A percentile compares a stretch with the other conserved stretches of the same genome.
Conservation (phyloP, 2,113 vertebrate species). For the Sylvia atricapilla region DNA sequence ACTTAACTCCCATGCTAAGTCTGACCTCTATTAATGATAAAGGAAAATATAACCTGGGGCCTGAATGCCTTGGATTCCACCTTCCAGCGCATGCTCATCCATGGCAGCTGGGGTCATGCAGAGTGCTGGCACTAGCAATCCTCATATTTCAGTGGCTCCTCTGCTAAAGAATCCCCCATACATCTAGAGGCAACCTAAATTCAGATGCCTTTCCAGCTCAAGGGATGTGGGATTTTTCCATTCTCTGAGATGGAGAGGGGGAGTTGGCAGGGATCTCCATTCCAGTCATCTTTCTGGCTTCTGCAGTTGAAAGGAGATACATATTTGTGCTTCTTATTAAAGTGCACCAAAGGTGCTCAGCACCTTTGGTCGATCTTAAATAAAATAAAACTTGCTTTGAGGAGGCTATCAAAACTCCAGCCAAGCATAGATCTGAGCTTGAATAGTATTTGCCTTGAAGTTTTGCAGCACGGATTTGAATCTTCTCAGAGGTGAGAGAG, state of each 20-base stretch:
- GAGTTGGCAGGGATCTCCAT: neutral
- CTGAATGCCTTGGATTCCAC: neutral
- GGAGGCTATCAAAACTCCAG: neutral
- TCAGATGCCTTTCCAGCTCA: accelerated
- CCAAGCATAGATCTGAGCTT: neutral
- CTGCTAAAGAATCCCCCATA: neutral
- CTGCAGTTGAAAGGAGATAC: neutral
- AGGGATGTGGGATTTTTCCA: neutral
- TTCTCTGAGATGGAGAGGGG: neutral
- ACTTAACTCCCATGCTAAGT: neutral
- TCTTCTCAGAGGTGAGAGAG: neutral
- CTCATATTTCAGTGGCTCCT: neutral
- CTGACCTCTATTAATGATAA: neutral
- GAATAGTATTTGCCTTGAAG: neutral
- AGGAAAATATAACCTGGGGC: neutral
- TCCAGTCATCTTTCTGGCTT: neutral
- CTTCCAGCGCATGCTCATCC: neutral
- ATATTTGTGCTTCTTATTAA: neutral
- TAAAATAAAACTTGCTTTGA: neutral
- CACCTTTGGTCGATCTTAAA: neutral
- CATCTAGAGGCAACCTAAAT: neutral
- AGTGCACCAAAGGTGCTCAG: neutral
- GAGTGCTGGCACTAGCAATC: neutral
- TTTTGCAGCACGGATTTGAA: neutral
- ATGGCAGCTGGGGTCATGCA: neutral